Evolutionary conservation across 2,888 invertebrate species (phyloP).

Genomic region (Argyresthia albistria): DNA sequence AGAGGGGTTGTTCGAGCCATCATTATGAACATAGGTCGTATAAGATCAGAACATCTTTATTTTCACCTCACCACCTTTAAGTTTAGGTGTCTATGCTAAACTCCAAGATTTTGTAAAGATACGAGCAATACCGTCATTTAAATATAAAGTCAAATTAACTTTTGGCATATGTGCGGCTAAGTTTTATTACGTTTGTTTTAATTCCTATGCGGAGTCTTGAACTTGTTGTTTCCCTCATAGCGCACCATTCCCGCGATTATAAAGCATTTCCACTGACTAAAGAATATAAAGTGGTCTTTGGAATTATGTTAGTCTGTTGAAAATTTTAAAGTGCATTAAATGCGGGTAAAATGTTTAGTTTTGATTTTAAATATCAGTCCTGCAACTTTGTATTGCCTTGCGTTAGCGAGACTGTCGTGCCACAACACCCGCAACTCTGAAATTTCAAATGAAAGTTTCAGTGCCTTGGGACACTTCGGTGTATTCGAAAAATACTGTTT

Average conservation of each 20-base stretch:
- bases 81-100: no score
- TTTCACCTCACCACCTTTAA: no score
- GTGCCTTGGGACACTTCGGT: constrained; percentile 46
- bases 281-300: neutral
- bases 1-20: no score
- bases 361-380: neutral
- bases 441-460: constrained; percentile 42
- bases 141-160: constrained; percentile 1
- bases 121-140: neutral
- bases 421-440: constrained; percentile 17
- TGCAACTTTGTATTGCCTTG: no score
- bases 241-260: neutral
- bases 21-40: no score
- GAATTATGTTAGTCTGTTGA: neutral
- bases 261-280: neutral
- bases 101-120: no score
- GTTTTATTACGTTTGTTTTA: neutral
- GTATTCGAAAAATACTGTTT: constrained; percentile 48
- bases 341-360: constrained; percentile 1
- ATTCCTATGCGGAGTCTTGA: neutral
- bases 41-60: no score
- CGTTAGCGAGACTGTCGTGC: no score
- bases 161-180: neutral
- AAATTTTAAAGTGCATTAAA: no score
- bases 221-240: constrained; percentile 1